Percentiles rank a stretch among this genome's conserved stretches.
Evolutionary conservation across 2,888 invertebrate species (phyloP).

Genomic region (Agrilus biguttatus): DNA sequence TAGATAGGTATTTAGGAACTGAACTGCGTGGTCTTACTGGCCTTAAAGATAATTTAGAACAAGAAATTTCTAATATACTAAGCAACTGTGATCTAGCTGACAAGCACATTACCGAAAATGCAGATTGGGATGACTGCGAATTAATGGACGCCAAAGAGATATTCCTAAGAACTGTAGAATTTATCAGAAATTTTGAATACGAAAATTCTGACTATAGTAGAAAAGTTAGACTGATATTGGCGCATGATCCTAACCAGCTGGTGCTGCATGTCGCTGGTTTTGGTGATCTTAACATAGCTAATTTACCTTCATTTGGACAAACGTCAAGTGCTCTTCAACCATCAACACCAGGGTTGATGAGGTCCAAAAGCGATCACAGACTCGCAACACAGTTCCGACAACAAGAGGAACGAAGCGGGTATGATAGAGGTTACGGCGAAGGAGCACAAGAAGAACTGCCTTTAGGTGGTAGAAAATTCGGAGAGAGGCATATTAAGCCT

Average conservation of each 20-base stretch:
- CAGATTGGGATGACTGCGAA: slow-evolving; percentile 82
- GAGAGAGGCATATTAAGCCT: slow-evolving; percentile 44
- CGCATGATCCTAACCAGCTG: slow-evolving; percentile 83
- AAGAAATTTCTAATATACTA: slow-evolving; percentile 87
- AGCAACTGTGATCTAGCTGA: slow-evolving; percentile 95
- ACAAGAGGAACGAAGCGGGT: slow-evolving; percentile 56
- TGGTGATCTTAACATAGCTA: slow-evolving; percentile 75
- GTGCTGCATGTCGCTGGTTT: slow-evolving; percentile 78
- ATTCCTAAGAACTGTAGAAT: slow-evolving; percentile 89
- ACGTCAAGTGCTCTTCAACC: slow-evolving; percentile 33
- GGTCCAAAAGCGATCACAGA: slow-evolving; percentile 88
- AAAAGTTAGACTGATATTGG: slow-evolving; percentile 72
- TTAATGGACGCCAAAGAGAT: slow-evolving; percentile 92
- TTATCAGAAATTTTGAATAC: slow-evolving; percentile 86
- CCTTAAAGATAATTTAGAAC: slow-evolving; percentile 84
- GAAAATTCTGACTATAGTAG: slow-evolving; percentile 82
- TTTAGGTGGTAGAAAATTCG: slow-evolving; percentile 63
- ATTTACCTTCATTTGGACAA: slow-evolving; percentile 29
- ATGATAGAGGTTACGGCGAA: slow-evolving; percentile 39
- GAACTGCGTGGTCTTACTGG: slow-evolving; percentile 76
- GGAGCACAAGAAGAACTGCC: slow-evolving; percentile 49
- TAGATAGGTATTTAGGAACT: slow-evolving; percentile 80
- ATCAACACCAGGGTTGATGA: slow-evolving; percentile 66
- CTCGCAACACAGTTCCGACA: slow-evolving; percentile 78
- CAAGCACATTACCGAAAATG: slow-evolving; percentile 77